Base-by-base conservation (phyloP, 2,888 invertebrate species). In the Drosophila bunnanda region DNA sequence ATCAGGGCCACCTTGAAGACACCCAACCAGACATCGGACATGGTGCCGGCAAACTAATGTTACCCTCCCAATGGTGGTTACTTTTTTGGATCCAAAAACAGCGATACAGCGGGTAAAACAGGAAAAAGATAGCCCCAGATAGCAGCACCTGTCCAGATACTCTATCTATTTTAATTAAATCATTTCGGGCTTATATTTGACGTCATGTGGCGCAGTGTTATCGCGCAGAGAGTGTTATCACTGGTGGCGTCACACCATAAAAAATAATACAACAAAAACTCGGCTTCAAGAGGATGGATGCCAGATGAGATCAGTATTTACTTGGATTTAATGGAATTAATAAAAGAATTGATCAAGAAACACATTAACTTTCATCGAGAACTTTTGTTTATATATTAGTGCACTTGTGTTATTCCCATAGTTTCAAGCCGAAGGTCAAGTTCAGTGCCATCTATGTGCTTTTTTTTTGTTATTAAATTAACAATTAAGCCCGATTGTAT, bases 21-120 rank as follows among this genome's bases (percentile, higher is more conserved):
- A 76, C 94, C 93, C 94, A 95, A 94, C 94, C 94, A 95, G 69
- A 95, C 75, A 54, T 94, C 86, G 82, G 94, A 93, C 95, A 95
- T 95, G 68, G 15, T 30, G 28, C 12, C 50, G 38, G 20, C 15
- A 22, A 60, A 75, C 61, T 75, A n/a, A 10, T 36, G 53, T 46
- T 38, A 17, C 55, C 61, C n/a, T 43, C 39, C 9, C 2, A 48
- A 10, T 34, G 17, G 50, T 22, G 48, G 17, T 55, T 64, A 48
- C 64, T 64, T 77, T 68, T 79, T n/a, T 56, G 62, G 65, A 43
- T 43, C 20, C 50, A 36, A 12, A 41, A 10, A 2, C 61, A 17
- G 41, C 20, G 54, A 17, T 1, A 2, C 7, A n/a, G 53, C 36
- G n/a, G 54, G 25, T 17, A 8, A 25, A 25, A 54, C 34, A 46